phyloP scores from a whole-genome alignment of 2,113 vertebrate genomes.

The Mesitornis unicolor region DNA sequence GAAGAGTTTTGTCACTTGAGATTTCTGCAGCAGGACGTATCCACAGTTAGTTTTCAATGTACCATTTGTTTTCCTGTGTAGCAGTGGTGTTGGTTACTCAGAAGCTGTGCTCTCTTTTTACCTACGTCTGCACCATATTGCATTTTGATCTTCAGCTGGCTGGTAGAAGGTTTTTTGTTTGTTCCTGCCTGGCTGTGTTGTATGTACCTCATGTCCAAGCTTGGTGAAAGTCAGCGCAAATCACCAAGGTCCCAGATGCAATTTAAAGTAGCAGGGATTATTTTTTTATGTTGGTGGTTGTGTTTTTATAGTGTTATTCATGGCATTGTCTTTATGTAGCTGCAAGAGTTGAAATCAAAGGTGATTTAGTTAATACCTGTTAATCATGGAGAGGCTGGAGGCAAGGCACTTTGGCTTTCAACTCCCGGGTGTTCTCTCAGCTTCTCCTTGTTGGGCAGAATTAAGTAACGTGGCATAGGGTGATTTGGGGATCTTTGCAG shows the following conservation, averaged over 20 bases:
- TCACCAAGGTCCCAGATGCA: neutral
- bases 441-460: neutral
- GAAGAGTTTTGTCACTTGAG: neutral
- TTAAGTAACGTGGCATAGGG: neutral
- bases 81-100: neutral
- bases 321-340: neutral
- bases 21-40: neutral
- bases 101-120: neutral
- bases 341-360: neutral
- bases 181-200: neutral
- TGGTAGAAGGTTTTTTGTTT: neutral
- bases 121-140: accelerated
- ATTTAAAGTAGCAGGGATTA: neutral
- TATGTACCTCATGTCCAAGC: neutral
- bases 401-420: neutral
- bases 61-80: neutral
- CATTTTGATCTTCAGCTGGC: neutral
- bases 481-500: neutral
- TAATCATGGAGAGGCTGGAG: neutral
- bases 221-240: neutral
- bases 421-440: neutral
- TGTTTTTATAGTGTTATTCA: neutral
- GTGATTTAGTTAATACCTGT: neutral
- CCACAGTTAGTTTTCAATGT: neutral
- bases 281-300: neutral